These are phyloP conservation scores for Drosophila diplacantha DNA, from an alignment of 2,888 invertebrate species.

Conservation along the genomic window DNA sequence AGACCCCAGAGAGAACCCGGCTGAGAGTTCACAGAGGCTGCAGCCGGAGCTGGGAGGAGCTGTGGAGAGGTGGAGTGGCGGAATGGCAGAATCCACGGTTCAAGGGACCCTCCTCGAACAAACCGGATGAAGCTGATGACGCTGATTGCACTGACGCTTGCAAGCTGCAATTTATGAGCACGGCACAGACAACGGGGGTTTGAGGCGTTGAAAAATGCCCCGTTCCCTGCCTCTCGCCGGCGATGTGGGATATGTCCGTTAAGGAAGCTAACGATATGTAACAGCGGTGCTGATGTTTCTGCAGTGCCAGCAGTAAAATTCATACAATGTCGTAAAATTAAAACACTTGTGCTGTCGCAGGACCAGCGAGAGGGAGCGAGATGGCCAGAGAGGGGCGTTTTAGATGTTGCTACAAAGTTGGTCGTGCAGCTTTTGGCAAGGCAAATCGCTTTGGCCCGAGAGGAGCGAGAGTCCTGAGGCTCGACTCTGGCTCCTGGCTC, in stretches of 20 bases:
- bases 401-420: conserved; percentile 60
- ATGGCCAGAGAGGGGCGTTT: conserved; percentile 10
- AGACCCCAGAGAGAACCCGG: conserved; percentile 20
- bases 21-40: conserved; percentile 24
- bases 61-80: neutral
- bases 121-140: conserved; percentile 71
- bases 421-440: conserved; percentile 71
- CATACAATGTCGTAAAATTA: conserved; percentile 76
- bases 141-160: conserved; percentile 71
- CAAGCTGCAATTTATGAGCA: conserved; percentile 71
- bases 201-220: neutral
- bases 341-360: conserved; percentile 72
- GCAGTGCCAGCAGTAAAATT: conserved; percentile 75
- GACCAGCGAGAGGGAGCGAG: neutral
- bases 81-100: conserved; percentile 38
- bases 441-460: conserved; percentile 66
- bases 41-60: neutral
- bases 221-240: conserved; percentile 5
- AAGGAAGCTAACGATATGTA: conserved; percentile 72
- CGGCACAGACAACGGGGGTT: conserved; percentile 43
- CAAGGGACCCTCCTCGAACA: conserved; percentile 37
- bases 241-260: conserved; percentile 70
- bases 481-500: conserved; percentile 19
- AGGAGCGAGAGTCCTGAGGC: conserved; percentile 9
- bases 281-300: conserved; percentile 66